Evolutionary conservation across 2,797 vertebrate genomes (phyloP).

Genomic region (Ciconia nigra): DNA sequence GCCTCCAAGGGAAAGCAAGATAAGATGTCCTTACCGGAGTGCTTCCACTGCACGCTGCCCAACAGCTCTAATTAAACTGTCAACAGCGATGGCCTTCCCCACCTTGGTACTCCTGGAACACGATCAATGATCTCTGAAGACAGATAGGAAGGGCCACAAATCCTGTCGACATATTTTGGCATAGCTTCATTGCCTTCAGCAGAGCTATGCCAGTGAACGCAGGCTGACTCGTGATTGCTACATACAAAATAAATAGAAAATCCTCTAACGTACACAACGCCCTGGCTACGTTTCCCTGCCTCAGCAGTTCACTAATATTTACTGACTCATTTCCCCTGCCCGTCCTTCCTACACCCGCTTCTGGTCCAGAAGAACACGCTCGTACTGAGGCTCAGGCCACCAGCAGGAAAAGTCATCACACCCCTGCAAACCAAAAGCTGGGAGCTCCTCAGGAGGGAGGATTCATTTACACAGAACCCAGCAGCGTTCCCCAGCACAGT

Average conservation of each 20-base stretch:
- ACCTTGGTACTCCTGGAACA: neutral
- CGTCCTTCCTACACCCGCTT: neutral
- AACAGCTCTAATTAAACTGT: neutral
- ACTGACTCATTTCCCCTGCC: neutral
- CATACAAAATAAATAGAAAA: neutral
- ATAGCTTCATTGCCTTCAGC: neutral
- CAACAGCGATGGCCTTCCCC: neutral
- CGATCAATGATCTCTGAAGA: neutral
- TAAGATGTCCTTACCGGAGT: neutral
- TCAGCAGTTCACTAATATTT: neutral
- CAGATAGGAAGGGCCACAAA: neutral
- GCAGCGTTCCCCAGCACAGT: accelerated
- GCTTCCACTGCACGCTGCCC: neutral
- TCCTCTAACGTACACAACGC: accelerated
- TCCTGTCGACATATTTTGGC: neutral
- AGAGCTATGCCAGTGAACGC: neutral
- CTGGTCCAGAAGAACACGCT: neutral
- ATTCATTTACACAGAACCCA: neutral
- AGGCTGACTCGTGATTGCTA: neutral
- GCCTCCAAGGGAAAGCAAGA: neutral
- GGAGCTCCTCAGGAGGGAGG: neutral
- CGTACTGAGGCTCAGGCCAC: neutral
- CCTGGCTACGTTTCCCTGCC: neutral
- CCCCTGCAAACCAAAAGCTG: neutral
- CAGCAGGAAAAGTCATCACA: slow-evolving; percentile 4